Evolutionary conservation across 2,113 vertebrate species (phyloP).

Genomic region (Hemicordylus capensis): DNA sequence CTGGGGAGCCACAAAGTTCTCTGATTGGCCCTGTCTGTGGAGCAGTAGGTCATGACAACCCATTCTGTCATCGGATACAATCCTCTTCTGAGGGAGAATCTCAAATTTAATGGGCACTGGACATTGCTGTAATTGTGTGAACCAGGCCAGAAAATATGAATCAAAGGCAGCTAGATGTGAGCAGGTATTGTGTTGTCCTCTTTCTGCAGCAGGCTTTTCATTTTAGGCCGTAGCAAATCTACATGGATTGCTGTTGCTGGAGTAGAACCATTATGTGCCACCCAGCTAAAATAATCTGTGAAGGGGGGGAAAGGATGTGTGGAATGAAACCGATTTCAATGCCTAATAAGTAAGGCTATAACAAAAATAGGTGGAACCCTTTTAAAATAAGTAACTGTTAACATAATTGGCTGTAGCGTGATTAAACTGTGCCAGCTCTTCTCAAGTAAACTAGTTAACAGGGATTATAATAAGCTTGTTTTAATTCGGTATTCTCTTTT

Average conservation of each 20-base stretch:
- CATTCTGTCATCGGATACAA: too few relatives aligned
- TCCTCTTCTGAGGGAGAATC: too few relatives aligned
- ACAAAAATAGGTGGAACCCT: background rate
- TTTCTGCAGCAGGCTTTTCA: background rate
- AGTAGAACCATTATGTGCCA: background rate
- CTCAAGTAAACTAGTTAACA: background rate
- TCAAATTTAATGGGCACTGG: too few relatives aligned
- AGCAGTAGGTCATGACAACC: too few relatives aligned
- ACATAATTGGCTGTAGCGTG: background rate
- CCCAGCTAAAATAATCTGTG: background rate
- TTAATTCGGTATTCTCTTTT: background rate
- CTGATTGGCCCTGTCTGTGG: too few relatives aligned
- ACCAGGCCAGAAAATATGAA: background rate
- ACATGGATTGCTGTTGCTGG: background rate
- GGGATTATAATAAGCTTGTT: constrained; percentile 12
- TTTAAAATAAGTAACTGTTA: background rate
- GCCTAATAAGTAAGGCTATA: background rate
- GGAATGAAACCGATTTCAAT: background rate
- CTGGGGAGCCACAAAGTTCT: too few relatives aligned
- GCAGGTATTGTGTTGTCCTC: too few relatives aligned
- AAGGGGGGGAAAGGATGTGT: background rate
- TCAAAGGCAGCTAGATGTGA: background rate
- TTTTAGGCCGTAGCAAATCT: background rate
- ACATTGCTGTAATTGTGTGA: too few relatives aligned
- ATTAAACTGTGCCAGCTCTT: background rate